These are phyloP conservation scores for Hippocampus guttulatus DNA, from an alignment of 2,113 vertebrate genomes.

Conservation along the genomic window DNA sequence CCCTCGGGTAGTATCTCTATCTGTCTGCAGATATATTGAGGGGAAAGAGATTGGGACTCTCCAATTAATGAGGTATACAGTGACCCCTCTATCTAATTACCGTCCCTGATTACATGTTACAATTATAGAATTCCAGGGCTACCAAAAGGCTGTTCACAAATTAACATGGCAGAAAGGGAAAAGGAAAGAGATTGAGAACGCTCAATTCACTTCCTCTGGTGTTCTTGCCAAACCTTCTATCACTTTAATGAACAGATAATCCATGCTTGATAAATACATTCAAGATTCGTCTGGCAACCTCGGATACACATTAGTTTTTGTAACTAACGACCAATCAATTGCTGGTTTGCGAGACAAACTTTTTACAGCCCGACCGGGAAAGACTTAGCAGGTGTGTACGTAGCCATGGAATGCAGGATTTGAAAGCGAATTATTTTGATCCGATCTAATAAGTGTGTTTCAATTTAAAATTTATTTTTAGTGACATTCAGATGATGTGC, in stretches of 20 bases:
- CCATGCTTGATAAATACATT: conserved; percentile 55
- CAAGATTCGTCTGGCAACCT: conserved; percentile 38
- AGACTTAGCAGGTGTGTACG: background rate
- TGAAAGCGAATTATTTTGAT: background rate
- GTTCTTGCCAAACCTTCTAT: conserved; percentile 28
- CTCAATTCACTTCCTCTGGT: conserved; percentile 15
- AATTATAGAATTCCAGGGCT: conserved; percentile 20
- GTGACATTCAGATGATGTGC: background rate
- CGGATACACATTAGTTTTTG: conserved; percentile 36
- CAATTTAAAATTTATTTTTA: background rate
- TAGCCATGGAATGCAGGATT: background rate
- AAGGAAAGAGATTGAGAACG: background rate
- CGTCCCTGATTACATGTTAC: conserved; percentile 44
- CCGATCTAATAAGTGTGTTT: background rate
- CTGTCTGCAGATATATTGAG: conserved; percentile 8
- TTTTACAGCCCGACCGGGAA: conserved; percentile 17
- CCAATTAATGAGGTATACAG: conserved; percentile 52
- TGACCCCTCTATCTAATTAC: conserved; percentile 48
- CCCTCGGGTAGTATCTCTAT: conserved; percentile 22
- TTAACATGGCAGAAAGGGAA: background rate
- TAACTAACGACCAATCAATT: conserved; percentile 43
- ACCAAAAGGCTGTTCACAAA: conserved; percentile 28
- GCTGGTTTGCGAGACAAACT: conserved; percentile 19
- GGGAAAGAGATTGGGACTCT: conserved; percentile 38
- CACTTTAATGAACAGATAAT: conserved; percentile 61